Base-by-base conservation (phyloP, 2,113 vertebrate species). In the Noturus placidus region DNA sequence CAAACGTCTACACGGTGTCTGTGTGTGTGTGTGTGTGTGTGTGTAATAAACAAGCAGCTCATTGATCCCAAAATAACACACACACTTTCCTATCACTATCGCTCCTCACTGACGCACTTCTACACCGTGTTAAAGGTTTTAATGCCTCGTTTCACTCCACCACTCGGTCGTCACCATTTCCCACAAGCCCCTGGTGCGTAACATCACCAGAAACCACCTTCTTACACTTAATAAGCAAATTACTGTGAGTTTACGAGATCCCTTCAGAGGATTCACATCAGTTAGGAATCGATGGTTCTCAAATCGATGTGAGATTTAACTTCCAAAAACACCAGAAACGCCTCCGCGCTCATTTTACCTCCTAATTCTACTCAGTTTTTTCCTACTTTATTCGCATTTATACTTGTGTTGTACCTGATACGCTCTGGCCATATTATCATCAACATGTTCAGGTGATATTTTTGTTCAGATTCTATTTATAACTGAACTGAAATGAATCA, bases 81-180 rank as follows among this genome's bases (percentile, higher is more conserved):
- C 61, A 56, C 67, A 42, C 74, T 74, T 91, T 92, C 72, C 88
- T 38, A 8, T 89, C 79, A 13, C 89, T 91, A 90, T 88, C 86
- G 61, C 72, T 74, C 88, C 84, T 33, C 4, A 74, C 56, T 93
- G 91, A 92, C 74, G 84, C 89, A 91, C 19, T 88, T 54, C 76
- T 52, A 54, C 70, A 65, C 88, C 78, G 89, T 76, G 59, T 57
- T 77, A 77, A 50, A 9, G 0, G 0, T 4, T 91, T 91, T 85
- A 91, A 42, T 87, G 86, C 67, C 74, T 38, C 82, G 33, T 86
- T 90, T 83, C 50, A 82, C 61, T 17, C 10, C 69, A 4, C 89
- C 59, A 76, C 82, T 87, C 70, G 84, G 56, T 85, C 82, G 72
- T 85, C 59, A 85, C 90, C 67, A 76, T 61, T 81, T 82, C 65